These are phyloP conservation scores for Coranthus polyacanthus DNA, from an alignment of 2,797 vertebrate species.

Conservation along the genomic window DNA sequence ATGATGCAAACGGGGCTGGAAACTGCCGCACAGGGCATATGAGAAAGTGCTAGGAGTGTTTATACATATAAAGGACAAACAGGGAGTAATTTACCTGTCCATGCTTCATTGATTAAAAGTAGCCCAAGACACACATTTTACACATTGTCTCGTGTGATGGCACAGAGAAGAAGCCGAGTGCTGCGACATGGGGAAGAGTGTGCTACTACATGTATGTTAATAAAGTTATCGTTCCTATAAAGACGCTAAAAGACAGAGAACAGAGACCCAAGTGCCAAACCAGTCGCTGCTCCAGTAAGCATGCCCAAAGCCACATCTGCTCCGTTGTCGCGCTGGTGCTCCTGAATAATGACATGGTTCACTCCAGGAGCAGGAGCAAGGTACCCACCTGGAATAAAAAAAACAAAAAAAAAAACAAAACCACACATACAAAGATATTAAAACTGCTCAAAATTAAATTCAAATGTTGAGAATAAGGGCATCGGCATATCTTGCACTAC, in stretches of 20 bases:
- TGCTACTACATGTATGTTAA: conserved; percentile 18
- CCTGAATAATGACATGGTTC: conserved; percentile 91
- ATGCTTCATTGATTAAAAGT: conserved; percentile 51
- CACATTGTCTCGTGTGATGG: conserved; percentile 57
- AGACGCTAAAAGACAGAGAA: conserved; percentile 93
- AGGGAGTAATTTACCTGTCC: conserved; percentile 49
- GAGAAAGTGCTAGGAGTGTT: conserved; percentile 74
- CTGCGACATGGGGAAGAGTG: conserved; percentile 13
- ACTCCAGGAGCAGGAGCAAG: conserved; percentile 81
- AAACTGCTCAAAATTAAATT: no score
- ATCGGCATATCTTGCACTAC: no score
- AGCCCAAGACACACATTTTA: conserved; percentile 43
- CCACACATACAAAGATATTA: neutral
- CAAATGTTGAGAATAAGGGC: no score
- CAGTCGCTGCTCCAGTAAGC: conserved; percentile 94
- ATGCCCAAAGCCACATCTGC: conserved; percentile 93
- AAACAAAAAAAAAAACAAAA: neutral
- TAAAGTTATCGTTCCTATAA: neutral
- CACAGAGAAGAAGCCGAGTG: conserved; percentile 57
- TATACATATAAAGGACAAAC: conserved; percentile 40
- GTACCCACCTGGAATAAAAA: conserved; percentile 84
- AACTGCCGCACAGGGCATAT: conserved; percentile 33
- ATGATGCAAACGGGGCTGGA: conserved; percentile 39
- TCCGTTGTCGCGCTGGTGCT: conserved; percentile 89
- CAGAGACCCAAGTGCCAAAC: conserved; percentile 94